Percentiles rank a stretch among this genome's conserved stretches.
Conservation (phyloP, 2,888 invertebrate species). For the Drosophila gaucha region DNA sequence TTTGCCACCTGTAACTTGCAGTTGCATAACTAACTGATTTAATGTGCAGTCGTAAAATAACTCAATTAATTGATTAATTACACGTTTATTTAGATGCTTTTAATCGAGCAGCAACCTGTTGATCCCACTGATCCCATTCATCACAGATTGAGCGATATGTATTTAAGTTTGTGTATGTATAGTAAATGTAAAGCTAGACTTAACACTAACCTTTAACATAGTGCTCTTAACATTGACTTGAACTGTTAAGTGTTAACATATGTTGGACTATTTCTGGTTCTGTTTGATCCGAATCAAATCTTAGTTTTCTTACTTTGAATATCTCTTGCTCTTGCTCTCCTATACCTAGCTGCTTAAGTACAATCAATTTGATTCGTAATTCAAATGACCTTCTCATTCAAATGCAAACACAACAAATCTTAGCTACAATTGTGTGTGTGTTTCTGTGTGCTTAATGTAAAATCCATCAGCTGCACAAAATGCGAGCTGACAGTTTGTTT, state of each 20-base stretch:
- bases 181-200: not conserved
- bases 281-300: no score
- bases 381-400: slow-evolving; percentile 53
- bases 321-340: no score
- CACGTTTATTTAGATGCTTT: not conserved
- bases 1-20: slow-evolving; percentile 28
- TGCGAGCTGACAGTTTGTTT: slow-evolving; percentile 73
- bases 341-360: no score
- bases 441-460: slow-evolving; percentile 50
- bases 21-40: slow-evolving; percentile 9
- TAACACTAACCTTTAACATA: slow-evolving; percentile 13
- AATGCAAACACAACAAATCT: slow-evolving; percentile 47
- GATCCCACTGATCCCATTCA: not conserved
- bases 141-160: not conserved
- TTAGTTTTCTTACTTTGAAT: no score
- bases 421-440: slow-evolving; percentile 1
- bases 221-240: not conserved
- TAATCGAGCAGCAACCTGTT: not conserved
- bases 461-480: slow-evolving; percentile 72
- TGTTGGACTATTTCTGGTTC: not conserved
- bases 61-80: slow-evolving; percentile 42
- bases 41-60: slow-evolving; percentile 23
- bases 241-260: not conserved
- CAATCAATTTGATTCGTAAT: not conserved
- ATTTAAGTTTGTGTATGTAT: no score